Evolutionary conservation across 1,140 invertebrate species (phyloP).

Genomic region (Orchesella cincta): DNA sequence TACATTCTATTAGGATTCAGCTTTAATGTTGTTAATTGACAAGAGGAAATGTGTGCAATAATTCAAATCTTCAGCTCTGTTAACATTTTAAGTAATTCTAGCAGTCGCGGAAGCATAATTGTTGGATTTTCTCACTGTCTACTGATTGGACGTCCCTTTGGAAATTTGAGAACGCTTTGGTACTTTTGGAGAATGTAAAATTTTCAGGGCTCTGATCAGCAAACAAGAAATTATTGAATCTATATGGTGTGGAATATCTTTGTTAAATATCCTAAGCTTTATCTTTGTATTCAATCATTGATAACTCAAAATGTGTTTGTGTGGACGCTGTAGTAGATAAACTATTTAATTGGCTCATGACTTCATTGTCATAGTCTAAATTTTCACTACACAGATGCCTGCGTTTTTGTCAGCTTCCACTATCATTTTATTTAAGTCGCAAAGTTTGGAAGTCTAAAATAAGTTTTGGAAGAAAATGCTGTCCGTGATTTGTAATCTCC

Average conservation of each 20-base stretch:
- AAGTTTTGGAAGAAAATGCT: too few species aligned
- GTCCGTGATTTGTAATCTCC: too few species aligned
- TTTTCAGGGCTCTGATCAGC: neutral
- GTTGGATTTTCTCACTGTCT: neutral
- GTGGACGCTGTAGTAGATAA: neutral
- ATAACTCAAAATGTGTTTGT: neutral
- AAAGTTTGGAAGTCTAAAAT: neutral
- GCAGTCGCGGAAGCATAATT: neutral
- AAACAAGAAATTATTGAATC: neutral
- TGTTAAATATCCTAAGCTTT: neutral
- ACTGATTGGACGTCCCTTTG: slow-evolving; percentile 9
- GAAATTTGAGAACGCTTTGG: slow-evolving; percentile 2
- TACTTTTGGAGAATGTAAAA: slow-evolving; percentile 26
- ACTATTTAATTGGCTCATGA: neutral
- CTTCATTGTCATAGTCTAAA: slow-evolving; percentile 13
- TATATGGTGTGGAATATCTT: too few species aligned
- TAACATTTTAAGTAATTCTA: neutral
- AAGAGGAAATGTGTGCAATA: slow-evolving; percentile 9
- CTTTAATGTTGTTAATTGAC: neutral
- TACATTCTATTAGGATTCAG: neutral
- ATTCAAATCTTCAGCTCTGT: neutral
- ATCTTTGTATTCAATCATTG: neutral
- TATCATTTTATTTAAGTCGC: neutral
- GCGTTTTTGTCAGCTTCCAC: slow-evolving; percentile 24
- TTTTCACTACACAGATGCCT: slow-evolving; percentile 12